Conservation (phyloP, 2,113 vertebrate species). For the Ptychochromis oligacanthus region DNA sequence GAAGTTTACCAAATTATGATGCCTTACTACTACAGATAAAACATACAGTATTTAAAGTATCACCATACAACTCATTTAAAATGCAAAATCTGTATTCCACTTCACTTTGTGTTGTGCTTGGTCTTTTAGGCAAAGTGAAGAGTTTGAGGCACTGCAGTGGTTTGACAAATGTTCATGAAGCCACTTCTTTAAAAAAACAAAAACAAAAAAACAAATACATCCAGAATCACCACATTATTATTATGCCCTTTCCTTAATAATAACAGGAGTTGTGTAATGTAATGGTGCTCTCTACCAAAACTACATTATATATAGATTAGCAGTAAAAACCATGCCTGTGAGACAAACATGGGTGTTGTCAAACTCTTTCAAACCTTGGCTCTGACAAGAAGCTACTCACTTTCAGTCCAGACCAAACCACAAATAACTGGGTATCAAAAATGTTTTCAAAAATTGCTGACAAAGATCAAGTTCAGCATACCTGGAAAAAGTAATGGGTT, state of each 20-base stretch:
- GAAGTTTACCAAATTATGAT: not conserved
- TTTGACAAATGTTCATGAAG: slow-evolving; percentile 8
- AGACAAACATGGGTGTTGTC: too few relatives aligned
- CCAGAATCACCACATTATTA: slow-evolving; percentile 9
- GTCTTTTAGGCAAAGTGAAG: slow-evolving; percentile 19
- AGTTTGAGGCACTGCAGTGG: slow-evolving; percentile 52
- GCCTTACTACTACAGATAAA: not conserved
- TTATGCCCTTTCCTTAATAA: not conserved
- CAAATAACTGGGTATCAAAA: not conserved
- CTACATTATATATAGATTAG: not conserved
- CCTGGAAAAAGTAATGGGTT: not conserved
- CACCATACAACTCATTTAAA: not conserved
- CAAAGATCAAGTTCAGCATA: not conserved
- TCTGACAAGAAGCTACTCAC: too few relatives aligned
- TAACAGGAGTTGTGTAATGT: not conserved
- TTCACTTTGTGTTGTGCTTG: not conserved
- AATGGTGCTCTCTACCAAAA: not conserved
- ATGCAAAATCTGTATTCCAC: not conserved
- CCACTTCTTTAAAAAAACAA: not conserved
- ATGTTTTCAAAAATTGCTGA: not conserved
- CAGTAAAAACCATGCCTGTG: not conserved
- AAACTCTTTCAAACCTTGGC: too few relatives aligned
- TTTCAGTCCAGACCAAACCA: not conserved
- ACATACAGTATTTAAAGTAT: not conserved
- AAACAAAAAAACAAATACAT: not conserved